Base-by-base conservation (phyloP, 1,140 invertebrate genomes). In the Drosophila hydei region DNA sequence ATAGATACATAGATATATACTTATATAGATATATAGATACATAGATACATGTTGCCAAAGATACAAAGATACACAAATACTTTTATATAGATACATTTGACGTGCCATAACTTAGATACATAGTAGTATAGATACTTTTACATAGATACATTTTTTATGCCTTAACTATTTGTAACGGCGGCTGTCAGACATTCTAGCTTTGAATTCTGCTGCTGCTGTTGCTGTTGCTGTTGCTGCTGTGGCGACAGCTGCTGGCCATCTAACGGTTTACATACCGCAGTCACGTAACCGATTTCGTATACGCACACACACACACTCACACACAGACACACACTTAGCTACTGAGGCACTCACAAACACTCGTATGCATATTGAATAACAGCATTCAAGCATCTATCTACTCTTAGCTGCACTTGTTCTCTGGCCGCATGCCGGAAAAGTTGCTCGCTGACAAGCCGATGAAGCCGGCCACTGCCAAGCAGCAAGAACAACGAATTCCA, bases 291-390 rank as follows among this genome's bases (percentile, higher is more conserved):
- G 81, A 75, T 81, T 75, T 71, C 40, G 33, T 50, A 71, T 55
- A 77, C 76, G 59, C 65, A 75, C 72, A 64, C 55, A 58, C 42
- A 30, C 27, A 54, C 27, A 65, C 40, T 55, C 21, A 45, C 72
- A 62, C 42, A 58, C 42, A 45, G 23, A 54, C n/a, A 12, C 3
- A 19, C n/a, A 43, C 7, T 1, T 40, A 40, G 4, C 25, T 45
- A 68, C 50, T 64, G 42, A 19, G 21, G 51, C 43, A 42, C 19
- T 27, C 25, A 72, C 38, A 36, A 9, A 55, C 14, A 56, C 51
- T 54, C 48, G 62, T 80, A 80, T 87, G 80, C 80, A 84, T 78
- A 84, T 84, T 84, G 73, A 80, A 84, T 80, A 84, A 85, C 80
- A 79, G 73, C 80, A 68, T 59, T 85, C 51, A 55, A 40, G n/a